These are phyloP conservation scores for Hermaeophaga mercurialis DNA, from an alignment of 2,888 invertebrate genomes.

Conservation along the genomic window DNA sequence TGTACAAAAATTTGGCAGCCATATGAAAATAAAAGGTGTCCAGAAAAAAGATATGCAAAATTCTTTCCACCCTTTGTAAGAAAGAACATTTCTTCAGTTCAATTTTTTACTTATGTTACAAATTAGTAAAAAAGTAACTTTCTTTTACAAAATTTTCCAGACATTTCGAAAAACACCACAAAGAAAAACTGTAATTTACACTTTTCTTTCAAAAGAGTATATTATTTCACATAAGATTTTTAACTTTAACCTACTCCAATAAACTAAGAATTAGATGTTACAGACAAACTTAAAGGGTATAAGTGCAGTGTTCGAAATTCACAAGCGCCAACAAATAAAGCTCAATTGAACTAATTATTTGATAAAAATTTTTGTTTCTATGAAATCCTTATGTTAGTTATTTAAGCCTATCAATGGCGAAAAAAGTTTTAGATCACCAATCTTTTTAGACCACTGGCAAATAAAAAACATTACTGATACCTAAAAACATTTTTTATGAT, in stretches of 20 bases:
- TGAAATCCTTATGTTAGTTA: too few species aligned
- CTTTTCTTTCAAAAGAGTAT: conserved; percentile 38
- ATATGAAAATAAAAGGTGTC: conserved; percentile 18
- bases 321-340: not conserved
- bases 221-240: conserved; percentile 44
- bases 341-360: too few species aligned
- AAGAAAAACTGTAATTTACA: conserved; percentile 31
- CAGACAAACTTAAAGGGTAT: conserved; percentile 43
- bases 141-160: conserved; percentile 12
- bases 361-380: too few species aligned
- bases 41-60: conserved; percentile 13
- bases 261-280: conserved; percentile 37
- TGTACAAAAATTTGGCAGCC: conserved; percentile 30
- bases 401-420: too few species aligned
- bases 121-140: too few species aligned
- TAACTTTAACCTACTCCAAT: conserved; percentile 39
- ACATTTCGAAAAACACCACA: conserved; percentile 27
- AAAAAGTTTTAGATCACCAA: too few species aligned
- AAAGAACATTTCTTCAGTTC: too few species aligned
- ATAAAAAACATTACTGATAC: too few species aligned
- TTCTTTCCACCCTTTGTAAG: too few species aligned
- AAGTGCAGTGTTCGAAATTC: conserved; percentile 22
- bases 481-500: too few species aligned
- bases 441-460: too few species aligned
- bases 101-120: too few species aligned